Percentiles rank a stretch among this genome's conserved stretches.
These are phyloP conservation scores for Dermatemys mawii DNA, from an alignment of 2,113 vertebrate genomes.

Conservation along the genomic window DNA sequence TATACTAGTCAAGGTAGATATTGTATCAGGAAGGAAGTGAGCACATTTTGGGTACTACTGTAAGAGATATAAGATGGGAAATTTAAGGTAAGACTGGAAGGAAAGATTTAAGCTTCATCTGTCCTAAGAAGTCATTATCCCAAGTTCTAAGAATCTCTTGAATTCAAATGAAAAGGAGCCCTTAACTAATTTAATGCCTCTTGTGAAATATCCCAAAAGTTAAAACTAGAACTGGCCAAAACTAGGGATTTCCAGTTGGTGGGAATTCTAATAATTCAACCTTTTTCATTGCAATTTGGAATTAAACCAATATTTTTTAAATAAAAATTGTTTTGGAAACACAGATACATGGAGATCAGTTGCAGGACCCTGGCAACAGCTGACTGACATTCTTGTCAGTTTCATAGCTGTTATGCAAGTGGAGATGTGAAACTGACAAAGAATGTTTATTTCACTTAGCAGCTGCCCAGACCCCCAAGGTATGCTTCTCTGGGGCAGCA, in stretches of 20 bases:
- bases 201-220: neutral
- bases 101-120: neutral
- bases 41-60: fast-evolving
- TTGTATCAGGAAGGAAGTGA: neutral
- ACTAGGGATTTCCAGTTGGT: neutral
- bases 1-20: neutral
- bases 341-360: neutral
- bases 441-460: neutral
- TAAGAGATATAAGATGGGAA: neutral
- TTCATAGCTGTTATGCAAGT: neutral
- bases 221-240: neutral
- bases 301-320: neutral
- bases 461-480: neutral
- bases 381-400: neutral
- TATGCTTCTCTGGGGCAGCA: neutral
- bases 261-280: neutral
- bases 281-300: neutral
- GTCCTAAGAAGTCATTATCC: neutral
- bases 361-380: neutral
- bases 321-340: neutral
- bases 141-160: neutral
- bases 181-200: neutral
- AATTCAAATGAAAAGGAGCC: neutral
- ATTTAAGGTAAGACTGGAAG: neutral
- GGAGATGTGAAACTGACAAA: too few species aligned